phyloP scores from a whole-genome alignment of 2,113 vertebrate species.

The Microcebus tavaratra region DNA sequence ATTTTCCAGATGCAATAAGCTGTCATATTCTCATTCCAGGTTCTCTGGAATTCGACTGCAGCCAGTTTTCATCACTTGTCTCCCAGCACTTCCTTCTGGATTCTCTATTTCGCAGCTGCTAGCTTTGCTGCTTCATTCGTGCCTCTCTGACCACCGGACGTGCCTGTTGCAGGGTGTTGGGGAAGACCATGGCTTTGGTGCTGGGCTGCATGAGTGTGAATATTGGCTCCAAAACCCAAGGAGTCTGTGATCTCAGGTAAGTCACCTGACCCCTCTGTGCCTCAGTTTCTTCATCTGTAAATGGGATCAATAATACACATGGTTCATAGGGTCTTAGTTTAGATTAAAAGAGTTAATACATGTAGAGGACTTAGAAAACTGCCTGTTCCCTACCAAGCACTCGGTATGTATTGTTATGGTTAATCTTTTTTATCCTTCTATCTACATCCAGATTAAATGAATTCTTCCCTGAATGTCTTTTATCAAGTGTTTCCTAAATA shows the following conservation, averaged over 20 bases:
- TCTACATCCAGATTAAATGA: neutral
- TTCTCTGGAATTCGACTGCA: neutral
- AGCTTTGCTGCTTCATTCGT: neutral
- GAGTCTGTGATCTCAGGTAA: neutral
- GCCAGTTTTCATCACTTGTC: neutral
- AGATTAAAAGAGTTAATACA: neutral
- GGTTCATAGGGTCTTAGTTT: neutral
- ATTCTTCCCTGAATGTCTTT: neutral
- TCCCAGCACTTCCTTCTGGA: neutral
- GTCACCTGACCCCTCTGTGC: neutral
- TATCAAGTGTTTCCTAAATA: neutral
- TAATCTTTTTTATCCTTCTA: neutral
- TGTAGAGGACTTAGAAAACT: neutral
- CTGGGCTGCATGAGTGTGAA: neutral
- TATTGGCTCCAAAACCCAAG: neutral
- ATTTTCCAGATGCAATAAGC: slow-evolving; percentile 28
- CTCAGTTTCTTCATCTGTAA: neutral
- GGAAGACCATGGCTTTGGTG: neutral
- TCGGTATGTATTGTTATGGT: neutral
- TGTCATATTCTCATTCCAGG: neutral
- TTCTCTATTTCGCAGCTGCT: neutral
- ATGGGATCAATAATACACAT: neutral
- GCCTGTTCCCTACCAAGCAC: too few species aligned
- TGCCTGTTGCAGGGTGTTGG: neutral
- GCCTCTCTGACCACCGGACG: neutral